phyloP scores from a whole-genome alignment of 2,888 invertebrate species.

The Cerastoderma edule region DNA sequence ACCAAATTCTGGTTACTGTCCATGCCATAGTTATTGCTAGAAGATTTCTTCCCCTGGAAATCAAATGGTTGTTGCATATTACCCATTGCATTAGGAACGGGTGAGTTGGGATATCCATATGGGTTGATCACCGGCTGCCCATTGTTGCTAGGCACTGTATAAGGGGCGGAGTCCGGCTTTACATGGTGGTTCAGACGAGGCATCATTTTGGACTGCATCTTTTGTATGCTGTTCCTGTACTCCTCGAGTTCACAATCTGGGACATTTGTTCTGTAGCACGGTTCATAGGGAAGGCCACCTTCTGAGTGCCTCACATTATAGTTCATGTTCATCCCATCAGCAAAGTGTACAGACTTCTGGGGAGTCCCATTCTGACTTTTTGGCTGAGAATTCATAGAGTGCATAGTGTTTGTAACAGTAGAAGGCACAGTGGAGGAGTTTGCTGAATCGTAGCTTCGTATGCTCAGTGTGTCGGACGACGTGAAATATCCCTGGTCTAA shows the following conservation, averaged over 20 bases:
- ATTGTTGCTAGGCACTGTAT: constrained; percentile 75
- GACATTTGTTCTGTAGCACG: constrained; percentile 65
- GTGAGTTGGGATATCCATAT: constrained; percentile 59
- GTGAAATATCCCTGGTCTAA: constrained; percentile 80
- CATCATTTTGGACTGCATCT: constrained; percentile 77
- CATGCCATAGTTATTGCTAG: constrained; percentile 61
- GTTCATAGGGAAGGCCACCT: constrained; percentile 60
- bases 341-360: constrained; percentile 75
- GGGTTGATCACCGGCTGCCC: constrained; percentile 65
- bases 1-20: constrained; percentile 72
- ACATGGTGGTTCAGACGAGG: constrained; percentile 71
- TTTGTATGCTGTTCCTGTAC: constrained; percentile 71
- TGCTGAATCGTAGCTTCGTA: constrained; percentile 72
- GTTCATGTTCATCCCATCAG: constrained; percentile 58
- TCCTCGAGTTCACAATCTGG: constrained; percentile 75
- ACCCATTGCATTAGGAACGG: constrained; percentile 21
- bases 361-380: constrained; percentile 41
- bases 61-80: constrained; percentile 64
- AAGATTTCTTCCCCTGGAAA: constrained; percentile 50
- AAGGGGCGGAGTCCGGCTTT: constrained; percentile 78
- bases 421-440: constrained; percentile 57
- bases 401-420: constrained; percentile 50
- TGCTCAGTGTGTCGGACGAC: constrained; percentile 74
- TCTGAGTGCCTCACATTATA: constrained; percentile 42
- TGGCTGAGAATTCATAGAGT: constrained; percentile 40